These are phyloP conservation scores for Trididemnum miniatum DNA, from an alignment of 23 tunicate genomes.

Conservation along the genomic window DNA sequence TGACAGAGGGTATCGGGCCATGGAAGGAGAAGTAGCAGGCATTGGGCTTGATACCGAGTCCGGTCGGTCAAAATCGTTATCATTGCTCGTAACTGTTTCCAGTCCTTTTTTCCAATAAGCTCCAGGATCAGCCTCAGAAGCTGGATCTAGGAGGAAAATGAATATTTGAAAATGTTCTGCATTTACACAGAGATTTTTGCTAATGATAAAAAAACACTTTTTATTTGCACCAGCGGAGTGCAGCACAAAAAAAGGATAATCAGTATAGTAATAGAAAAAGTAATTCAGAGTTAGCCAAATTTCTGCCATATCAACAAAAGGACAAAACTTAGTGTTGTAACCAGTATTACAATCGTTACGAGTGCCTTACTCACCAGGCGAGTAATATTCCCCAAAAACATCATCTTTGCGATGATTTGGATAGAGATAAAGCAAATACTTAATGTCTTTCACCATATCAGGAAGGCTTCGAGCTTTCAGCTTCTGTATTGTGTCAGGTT, in stretches of 20 bases:
- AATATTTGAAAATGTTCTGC: no score
- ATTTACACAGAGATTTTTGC: no score
- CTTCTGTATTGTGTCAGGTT: slow-evolving; percentile 73
- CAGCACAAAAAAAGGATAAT: no score
- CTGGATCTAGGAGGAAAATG: neutral
- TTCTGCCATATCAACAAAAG: no score
- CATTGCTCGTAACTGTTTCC: neutral
- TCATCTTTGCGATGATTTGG: slow-evolving; percentile 71
- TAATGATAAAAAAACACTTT: no score
- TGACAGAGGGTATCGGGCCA: neutral
- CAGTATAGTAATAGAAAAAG: no score
- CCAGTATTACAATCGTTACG: no score
- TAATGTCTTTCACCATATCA: slow-evolving; percentile 80
- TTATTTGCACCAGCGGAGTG: no score
- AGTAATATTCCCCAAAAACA: slow-evolving; percentile 56
- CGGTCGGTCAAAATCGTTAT: slow-evolving; percentile 3
- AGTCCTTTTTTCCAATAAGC: slow-evolving; percentile 12
- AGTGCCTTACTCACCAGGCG: slow-evolving; percentile 22
- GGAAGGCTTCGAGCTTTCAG: slow-evolving; percentile 62
- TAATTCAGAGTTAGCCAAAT: no score
- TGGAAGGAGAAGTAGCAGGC: neutral
- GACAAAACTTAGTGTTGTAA: no score
- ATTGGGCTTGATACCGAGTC: neutral
- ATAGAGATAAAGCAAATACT: slow-evolving; percentile 54
- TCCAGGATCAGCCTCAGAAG: neutral